phyloP scores from a whole-genome alignment of 1,140 invertebrate species.

The Varroa destructor region DNA sequence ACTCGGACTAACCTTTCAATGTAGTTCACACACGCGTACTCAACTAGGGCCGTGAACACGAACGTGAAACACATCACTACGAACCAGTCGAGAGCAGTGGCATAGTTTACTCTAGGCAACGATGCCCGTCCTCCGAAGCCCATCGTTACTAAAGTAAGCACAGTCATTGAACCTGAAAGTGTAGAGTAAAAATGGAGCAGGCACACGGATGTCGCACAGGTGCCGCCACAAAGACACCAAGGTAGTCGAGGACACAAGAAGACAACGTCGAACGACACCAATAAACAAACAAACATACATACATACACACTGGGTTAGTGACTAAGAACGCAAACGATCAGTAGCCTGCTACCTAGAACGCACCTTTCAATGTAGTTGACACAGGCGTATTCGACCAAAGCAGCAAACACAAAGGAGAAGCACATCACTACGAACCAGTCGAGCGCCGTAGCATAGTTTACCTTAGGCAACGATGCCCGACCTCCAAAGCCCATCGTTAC shows the following conservation, averaged over 20 bases:
- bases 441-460: slow-evolving; percentile 49
- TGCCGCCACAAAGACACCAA: too few species aligned
- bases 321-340: neutral
- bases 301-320: slow-evolving; percentile 9
- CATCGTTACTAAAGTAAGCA: slow-evolving; percentile 49
- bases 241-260: too few species aligned
- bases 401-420: slow-evolving; percentile 49
- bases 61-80: slow-evolving; percentile 50
- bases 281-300: neutral
- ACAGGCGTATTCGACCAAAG: slow-evolving; percentile 49
- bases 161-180: slow-evolving; percentile 47
- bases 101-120: slow-evolving; percentile 48
- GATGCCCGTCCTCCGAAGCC: slow-evolving; percentile 48
- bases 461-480: slow-evolving; percentile 47
- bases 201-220: too few species aligned
- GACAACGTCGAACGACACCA: too few species aligned
- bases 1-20: slow-evolving; percentile 39
- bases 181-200: neutral
- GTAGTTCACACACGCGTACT: slow-evolving; percentile 51
- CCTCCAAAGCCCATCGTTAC: slow-evolving; percentile 50
- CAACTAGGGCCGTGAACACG: slow-evolving; percentile 49
- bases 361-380: slow-evolving; percentile 51
- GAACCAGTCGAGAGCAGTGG: slow-evolving; percentile 51
- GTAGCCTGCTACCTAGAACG: slow-evolving; percentile 31
- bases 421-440: slow-evolving; percentile 51